Evolutionary conservation across 2,113 vertebrate genomes (phyloP).

Genomic region (Clarias batrachus): DNA sequence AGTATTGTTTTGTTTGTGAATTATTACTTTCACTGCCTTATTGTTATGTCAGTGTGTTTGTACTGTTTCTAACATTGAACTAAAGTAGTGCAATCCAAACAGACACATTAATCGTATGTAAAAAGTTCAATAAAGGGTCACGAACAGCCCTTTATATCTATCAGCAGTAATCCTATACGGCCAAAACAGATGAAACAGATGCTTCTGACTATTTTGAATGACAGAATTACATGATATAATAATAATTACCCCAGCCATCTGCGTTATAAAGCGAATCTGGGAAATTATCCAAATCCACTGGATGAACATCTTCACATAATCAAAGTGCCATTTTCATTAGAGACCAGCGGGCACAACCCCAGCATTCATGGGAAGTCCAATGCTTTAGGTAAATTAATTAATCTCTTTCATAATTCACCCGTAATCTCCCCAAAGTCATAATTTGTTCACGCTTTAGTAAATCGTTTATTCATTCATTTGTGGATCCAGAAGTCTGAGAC

Average conservation of each 20-base stretch:
- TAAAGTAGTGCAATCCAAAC: background rate
- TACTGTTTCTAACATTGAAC: background rate
- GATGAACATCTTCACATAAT: conserved; percentile 27
- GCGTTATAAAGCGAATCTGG: background rate
- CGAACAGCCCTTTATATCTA: background rate
- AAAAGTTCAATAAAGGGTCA: background rate
- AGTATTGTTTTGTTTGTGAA: background rate
- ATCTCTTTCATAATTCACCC: background rate
- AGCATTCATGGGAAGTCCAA: conserved; percentile 21
- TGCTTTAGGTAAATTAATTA: conserved; percentile 42
- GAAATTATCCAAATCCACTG: conserved; percentile 22
- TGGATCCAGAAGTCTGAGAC: background rate
- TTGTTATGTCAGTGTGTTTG: background rate
- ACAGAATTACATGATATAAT: conserved; percentile 24
- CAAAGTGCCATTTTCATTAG: conserved; percentile 46
- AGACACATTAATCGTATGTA: background rate
- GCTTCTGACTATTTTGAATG: conserved; percentile 20
- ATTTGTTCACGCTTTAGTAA: conserved; percentile 41
- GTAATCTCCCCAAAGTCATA: conserved; percentile 3
- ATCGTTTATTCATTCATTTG: conserved; percentile 39
- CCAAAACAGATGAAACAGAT: conserved; percentile 16
- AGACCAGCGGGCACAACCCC: conserved; percentile 19
- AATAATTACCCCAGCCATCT: conserved; percentile 37
- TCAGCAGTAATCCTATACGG: background rate
- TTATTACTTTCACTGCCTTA: background rate